These are phyloP conservation scores for Cyphomyrmex costatus DNA, from an alignment of 1,140 invertebrate genomes.

Conservation along the genomic window DNA sequence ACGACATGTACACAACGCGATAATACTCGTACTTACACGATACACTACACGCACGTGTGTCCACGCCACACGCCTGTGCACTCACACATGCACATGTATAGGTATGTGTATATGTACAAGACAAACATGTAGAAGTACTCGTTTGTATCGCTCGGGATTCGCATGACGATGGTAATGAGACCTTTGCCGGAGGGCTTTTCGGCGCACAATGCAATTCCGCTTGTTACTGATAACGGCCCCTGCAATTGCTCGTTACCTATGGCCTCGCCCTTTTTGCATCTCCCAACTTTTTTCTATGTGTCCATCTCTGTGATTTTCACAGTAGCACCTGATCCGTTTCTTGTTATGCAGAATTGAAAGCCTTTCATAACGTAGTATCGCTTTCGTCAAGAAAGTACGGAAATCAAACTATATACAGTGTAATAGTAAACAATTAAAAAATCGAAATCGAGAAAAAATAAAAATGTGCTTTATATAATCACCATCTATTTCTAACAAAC, in stretches of 20 bases:
- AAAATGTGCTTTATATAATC: not conserved
- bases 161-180: conserved; percentile 72
- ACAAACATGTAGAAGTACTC: conserved; percentile 6
- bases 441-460: not conserved
- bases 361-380: not conserved
- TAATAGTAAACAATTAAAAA: not conserved
- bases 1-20: conserved; percentile 69
- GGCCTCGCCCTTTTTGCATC: conserved; percentile 7
- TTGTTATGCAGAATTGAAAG: conserved; percentile 9
- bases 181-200: conserved; percentile 61
- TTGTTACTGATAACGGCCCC: conserved; percentile 71
- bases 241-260: conserved; percentile 71
- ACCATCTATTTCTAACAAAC: not conserved
- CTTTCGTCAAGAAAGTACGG: not conserved
- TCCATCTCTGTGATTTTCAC: conserved; percentile 48
- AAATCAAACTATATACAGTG: not conserved
- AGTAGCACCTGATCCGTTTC: not conserved
- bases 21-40: conserved; percentile 68
- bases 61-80: not conserved
- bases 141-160: conserved; percentile 69
- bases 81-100: not conserved
- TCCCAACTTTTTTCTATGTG: not conserved
- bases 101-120: not conserved
- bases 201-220: conserved; percentile 75
- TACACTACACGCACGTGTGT: conserved; percentile 42